These are phyloP conservation scores for Andrena flavipes DNA, from an alignment of 2,888 invertebrate species.

Conservation along the genomic window DNA sequence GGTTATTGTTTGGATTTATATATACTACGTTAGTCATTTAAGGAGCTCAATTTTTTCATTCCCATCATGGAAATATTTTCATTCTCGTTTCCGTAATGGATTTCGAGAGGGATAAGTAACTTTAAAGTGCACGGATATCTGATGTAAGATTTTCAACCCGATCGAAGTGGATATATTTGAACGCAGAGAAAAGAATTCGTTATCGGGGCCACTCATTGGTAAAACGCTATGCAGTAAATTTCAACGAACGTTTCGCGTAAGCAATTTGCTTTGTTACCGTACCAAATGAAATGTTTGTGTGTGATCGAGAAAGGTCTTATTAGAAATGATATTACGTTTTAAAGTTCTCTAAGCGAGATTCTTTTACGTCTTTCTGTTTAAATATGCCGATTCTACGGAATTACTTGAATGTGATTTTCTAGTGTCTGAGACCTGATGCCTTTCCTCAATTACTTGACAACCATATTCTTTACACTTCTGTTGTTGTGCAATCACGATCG, in stretches of 20 bases:
- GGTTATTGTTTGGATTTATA: background rate
- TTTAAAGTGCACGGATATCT: background rate
- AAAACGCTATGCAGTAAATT: conserved; percentile 8
- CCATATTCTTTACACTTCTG: background rate
- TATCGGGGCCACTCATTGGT: background rate
- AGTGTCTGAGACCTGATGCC: background rate
- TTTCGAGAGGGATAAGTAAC: background rate
- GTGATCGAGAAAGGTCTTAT: background rate
- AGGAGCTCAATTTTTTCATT: background rate
- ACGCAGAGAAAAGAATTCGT: background rate
- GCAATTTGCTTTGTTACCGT: background rate
- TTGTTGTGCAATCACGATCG: background rate
- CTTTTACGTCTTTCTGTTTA: too few relatives aligned
- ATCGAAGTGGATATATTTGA: background rate
- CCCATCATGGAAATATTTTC: background rate
- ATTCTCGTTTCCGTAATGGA: background rate
- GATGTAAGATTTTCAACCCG: background rate
- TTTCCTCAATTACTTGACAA: background rate
- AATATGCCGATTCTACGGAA: background rate
- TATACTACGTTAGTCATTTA: background rate
- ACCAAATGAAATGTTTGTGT: background rate
- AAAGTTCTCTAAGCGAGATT: too few relatives aligned
- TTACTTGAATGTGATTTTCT: background rate
- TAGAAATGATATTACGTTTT: background rate
- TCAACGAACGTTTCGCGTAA: background rate